phyloP scores from a whole-genome alignment of 2,113 vertebrate species.

The Catharus bicknelli region DNA sequence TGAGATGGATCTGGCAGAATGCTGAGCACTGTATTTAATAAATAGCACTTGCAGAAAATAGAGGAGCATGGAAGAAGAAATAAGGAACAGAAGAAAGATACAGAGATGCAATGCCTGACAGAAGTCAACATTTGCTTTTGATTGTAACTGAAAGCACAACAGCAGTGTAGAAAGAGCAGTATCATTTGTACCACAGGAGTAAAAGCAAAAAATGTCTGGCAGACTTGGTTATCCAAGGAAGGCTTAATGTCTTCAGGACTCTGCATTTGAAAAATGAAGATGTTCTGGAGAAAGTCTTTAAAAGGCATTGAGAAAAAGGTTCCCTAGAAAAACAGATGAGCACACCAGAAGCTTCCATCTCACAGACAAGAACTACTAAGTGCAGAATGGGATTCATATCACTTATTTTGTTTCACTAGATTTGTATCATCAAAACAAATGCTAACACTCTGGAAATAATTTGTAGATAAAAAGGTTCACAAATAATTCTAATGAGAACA shows the following conservation, averaged over 20 bases:
- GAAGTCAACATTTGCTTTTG: constrained; percentile 14
- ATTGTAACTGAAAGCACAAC: not conserved
- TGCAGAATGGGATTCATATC: not conserved
- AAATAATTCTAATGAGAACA: constrained; percentile 15
- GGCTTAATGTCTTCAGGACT: not conserved
- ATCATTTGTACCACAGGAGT: not conserved
- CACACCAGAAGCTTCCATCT: not conserved
- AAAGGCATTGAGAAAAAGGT: not conserved
- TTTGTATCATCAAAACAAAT: not conserved
- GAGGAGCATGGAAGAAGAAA: not conserved
- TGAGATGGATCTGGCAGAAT: constrained; percentile 35
- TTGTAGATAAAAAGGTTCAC: not conserved
- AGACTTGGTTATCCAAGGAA: not conserved
- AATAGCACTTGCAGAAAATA: constrained; percentile 24
- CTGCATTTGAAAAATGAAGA: not conserved
- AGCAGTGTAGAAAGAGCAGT: not conserved
- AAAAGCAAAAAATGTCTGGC: not conserved
- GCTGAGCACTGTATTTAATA: not conserved
- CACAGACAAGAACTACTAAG: not conserved
- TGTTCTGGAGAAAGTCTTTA: not conserved
- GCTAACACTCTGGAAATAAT: not conserved
- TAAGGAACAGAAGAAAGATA: not conserved
- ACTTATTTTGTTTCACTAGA: not conserved
- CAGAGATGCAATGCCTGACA: not conserved
- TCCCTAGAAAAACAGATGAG: not conserved